Base-by-base conservation (phyloP, 2,797 vertebrate species). In the Dendrocincla fuliginosa region DNA sequence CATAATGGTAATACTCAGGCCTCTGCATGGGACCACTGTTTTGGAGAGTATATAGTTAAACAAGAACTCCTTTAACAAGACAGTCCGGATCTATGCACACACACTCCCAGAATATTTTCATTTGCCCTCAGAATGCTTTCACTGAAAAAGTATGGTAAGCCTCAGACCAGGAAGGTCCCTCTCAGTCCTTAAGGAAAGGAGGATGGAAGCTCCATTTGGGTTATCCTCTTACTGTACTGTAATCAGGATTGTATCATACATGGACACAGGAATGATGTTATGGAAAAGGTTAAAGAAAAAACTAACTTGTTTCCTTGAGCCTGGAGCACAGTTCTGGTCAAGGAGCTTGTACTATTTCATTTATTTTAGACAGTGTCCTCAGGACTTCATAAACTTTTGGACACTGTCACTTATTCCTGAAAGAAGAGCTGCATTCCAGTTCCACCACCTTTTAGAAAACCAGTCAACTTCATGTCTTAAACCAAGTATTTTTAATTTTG, bases 21-120 rank as follows among this genome's bases (percentile, higher is more conserved):
- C 67, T 88, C 68, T 64, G 67, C 52, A 73, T 24, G 27, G 49
- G 71, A 88, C 35, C 70, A 42, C 41, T 84, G 1, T 37, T 91
- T 91, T 79, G 70, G 59, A 79, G 67, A 49, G 55, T 37, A 73
- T 84, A 88, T 73, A 84, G 60, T 86, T 88, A 84, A 96, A 90
- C 83, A 86, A 84, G 59, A 95, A 63, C 55, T 69, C 39, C 61
- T 93, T 83, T 61, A 65, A 84, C 76, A 90, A 60, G 79, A 86
- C 42, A 89, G 82, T 73, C 41, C 63, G 63, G 52, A 84, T 74
- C 73, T 79, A 69, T 16, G 24, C 42, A 69, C 30, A 39, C 49
- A 77, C 20, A 60, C 16, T 65, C 74, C 13, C 33, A 85, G 46
- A 73, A 56, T 63, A 79, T 35, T 70, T 84, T 39, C 7, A 9